phyloP scores from a whole-genome alignment of 2,888 invertebrate species.

The Tetrapedia diversipes region DNA sequence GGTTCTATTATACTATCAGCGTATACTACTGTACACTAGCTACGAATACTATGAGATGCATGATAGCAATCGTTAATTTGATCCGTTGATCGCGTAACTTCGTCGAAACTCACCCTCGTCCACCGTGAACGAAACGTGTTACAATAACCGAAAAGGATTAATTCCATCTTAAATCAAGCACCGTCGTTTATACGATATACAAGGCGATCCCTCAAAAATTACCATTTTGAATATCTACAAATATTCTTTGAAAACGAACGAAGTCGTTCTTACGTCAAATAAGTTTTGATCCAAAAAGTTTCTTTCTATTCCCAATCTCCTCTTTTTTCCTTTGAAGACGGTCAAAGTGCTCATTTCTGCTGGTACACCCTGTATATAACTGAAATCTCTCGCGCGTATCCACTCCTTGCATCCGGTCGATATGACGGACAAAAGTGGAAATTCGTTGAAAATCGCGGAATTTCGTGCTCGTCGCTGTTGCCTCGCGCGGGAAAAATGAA shows the following conservation, averaged over 20 bases:
- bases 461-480: not conserved
- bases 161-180: not conserved
- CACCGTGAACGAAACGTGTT: not conserved
- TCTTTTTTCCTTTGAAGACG: no score
- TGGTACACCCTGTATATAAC: no score
- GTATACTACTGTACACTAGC: slow-evolving; percentile 52
- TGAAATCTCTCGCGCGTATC: not conserved
- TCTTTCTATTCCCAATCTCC: no score
- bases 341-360: no score
- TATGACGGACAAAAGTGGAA: not conserved
- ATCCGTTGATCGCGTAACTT: slow-evolving; percentile 18
- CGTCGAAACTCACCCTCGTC: slow-evolving; percentile 1
- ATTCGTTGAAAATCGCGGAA: not conserved
- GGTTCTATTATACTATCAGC: slow-evolving; percentile 47
- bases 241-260: no score
- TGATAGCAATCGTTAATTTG: slow-evolving; percentile 48
- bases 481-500: slow-evolving; percentile 13
- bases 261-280: no score
- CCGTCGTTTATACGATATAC: not conserved
- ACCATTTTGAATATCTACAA: no score
- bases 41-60: slow-evolving; percentile 53
- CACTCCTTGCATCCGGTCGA: not conserved
- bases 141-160: no score
- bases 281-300: no score
- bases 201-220: no score